Evolutionary conservation across 2,797 vertebrate species (phyloP).

Genomic region (Phalloptychus januarius): DNA sequence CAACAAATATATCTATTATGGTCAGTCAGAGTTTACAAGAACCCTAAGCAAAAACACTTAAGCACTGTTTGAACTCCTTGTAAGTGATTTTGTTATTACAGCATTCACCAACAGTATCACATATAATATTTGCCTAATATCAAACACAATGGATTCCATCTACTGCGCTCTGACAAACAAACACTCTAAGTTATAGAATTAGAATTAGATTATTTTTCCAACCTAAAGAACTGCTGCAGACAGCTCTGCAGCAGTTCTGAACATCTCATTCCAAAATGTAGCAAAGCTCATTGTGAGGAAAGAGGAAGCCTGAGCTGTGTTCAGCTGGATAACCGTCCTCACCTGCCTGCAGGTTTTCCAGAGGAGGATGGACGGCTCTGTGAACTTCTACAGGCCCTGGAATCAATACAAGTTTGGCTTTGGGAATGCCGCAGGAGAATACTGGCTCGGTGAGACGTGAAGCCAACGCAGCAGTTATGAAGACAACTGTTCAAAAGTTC

Average conservation of each 20-base stretch:
- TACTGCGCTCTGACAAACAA: no score
- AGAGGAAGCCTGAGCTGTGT: neutral
- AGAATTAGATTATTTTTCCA: no score
- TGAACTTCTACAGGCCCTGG: conserved; percentile 61
- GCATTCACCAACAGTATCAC: no score
- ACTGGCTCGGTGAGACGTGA: conserved; percentile 59
- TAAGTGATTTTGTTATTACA: neutral
- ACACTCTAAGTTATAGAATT: no score
- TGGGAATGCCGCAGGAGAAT: conserved; percentile 59
- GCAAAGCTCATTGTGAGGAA: neutral
- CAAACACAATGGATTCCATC: no score
- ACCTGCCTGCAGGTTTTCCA: neutral
- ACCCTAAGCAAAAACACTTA: neutral
- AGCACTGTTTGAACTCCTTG: neutral
- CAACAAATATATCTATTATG: neutral
- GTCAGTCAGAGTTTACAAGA: neutral
- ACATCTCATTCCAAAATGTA: neutral
- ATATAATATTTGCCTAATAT: no score
- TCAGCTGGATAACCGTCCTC: neutral
- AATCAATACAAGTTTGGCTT: conserved; percentile 60
- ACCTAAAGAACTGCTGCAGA: neutral
- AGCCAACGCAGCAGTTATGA: neutral
- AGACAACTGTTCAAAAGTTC: neutral
- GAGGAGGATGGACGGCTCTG: conserved; percentile 6
- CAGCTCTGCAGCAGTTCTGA: neutral